phyloP scores from a whole-genome alignment of 1,140 invertebrate genomes.

The Onthophagus taurus region DNA sequence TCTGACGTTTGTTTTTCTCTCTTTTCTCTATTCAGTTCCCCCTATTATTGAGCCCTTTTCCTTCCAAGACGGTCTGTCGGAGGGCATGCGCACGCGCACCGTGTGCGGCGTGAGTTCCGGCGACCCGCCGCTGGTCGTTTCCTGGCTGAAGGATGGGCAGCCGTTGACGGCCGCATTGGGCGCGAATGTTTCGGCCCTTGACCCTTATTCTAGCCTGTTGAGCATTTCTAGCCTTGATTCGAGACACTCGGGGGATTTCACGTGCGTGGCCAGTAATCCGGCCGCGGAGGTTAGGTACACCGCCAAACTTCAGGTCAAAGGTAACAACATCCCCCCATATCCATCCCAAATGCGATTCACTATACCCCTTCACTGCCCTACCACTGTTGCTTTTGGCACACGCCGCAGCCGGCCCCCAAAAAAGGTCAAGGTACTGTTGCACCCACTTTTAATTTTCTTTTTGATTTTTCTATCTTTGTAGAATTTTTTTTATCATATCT shows the following conservation, averaged over 20 bases:
- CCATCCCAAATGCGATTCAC: slow-evolving; percentile 25
- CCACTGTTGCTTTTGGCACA: slow-evolving; percentile 50
- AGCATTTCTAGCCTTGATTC: slow-evolving; percentile 66
- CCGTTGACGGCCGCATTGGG: slow-evolving; percentile 51
- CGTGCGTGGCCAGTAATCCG: slow-evolving; percentile 69
- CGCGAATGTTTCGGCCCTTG: slow-evolving; percentile 60
- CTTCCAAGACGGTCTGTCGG: slow-evolving; percentile 71
- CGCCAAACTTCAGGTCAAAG: slow-evolving; percentile 72
- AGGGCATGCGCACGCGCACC: slow-evolving; percentile 75
- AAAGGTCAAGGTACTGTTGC: slow-evolving; percentile 39
- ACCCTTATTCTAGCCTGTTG: slow-evolving; percentile 65
- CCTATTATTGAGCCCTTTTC: slow-evolving; percentile 76
- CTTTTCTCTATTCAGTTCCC: slow-evolving; percentile 67
- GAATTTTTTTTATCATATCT: too few species aligned
- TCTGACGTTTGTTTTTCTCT: slow-evolving; percentile 51
- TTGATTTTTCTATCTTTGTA: too few species aligned
- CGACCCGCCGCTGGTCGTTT: slow-evolving; percentile 63
- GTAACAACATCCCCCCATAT: slow-evolving; percentile 44
- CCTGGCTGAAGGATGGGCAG: slow-evolving; percentile 69
- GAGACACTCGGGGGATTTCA: slow-evolving; percentile 69
- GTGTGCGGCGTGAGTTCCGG: slow-evolving; percentile 77
- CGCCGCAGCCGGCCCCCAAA: slow-evolving; percentile 31
- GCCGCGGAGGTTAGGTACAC: slow-evolving; percentile 71
- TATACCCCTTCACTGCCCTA: slow-evolving; percentile 33
- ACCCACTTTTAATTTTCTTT: slow-evolving; percentile 32